A percentile compares a stretch with the other conserved stretches of the same genome.
Evolutionary conservation across 1,140 invertebrate genomes (phyloP).

Genomic region (Saccostrea glomerata): DNA sequence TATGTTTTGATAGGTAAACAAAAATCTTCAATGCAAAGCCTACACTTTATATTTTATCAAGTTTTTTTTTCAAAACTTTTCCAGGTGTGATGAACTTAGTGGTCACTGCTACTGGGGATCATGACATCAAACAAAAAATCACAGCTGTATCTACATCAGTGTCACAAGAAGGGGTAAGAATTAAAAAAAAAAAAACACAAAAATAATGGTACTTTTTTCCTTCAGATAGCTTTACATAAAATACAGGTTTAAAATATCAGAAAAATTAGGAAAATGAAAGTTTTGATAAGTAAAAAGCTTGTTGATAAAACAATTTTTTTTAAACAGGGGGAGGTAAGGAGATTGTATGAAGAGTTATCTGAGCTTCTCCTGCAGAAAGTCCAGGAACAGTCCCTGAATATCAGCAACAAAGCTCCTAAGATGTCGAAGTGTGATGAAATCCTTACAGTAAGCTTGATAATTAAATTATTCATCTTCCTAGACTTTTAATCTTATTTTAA

Average conservation of each 20-base stretch:
- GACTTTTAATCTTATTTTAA: too few relatives aligned
- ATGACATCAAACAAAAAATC: slow-evolving; percentile 66
- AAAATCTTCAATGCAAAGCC: too few relatives aligned
- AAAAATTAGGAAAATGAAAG: too few relatives aligned
- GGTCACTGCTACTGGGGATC: slow-evolving; percentile 68
- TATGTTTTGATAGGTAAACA: too few relatives aligned
- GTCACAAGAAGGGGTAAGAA: slow-evolving; percentile 58
- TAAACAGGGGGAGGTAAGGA: slow-evolving; percentile 58
- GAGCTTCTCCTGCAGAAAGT: slow-evolving; percentile 68
- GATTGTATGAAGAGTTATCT: slow-evolving; percentile 66
- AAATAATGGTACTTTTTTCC: too few relatives aligned
- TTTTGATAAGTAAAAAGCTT: too few relatives aligned
- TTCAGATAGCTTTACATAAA: too few relatives aligned
- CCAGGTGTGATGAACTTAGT: slow-evolving; percentile 73
- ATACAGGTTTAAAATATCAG: too few relatives aligned
- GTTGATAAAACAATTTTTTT: neutral
- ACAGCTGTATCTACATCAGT: slow-evolving; percentile 51
- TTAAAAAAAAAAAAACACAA: neutral
- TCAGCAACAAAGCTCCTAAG: slow-evolving; percentile 64
- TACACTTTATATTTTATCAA: too few relatives aligned
- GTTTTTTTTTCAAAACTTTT: neutral
- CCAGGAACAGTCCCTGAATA: slow-evolving; percentile 67
- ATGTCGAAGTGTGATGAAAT: slow-evolving; percentile 59
- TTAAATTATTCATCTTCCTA: neutral
- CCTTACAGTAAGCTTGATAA: slow-evolving; percentile 61